Base-by-base conservation (phyloP, 1,140 invertebrate species). In the Steinernema feltiae region DNA sequence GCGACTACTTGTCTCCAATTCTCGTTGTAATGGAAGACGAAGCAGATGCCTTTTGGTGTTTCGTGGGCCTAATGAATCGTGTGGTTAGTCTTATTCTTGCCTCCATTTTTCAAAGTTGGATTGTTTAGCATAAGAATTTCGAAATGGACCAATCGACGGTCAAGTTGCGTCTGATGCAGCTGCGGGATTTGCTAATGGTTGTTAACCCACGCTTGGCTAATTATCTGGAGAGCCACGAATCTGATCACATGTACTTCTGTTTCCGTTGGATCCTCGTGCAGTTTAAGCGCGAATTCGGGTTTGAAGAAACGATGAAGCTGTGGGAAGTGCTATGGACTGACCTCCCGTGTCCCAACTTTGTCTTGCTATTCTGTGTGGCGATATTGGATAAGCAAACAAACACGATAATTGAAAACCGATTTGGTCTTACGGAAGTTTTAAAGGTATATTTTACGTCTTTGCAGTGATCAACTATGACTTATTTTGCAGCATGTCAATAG, bases 1-100 rank as follows among this genome's bases (percentile, higher is more conserved):
- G 93, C 84, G 97, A 99, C 88, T 89, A 99, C 63, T 88, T 98
- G 32, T 93, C 94, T 21, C 96, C 96, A 0, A 92, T 99, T 80
- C 88, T 98, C 32, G 91, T 92, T 84, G 90, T 98, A 17, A 91
- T 96, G 89, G 90, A 93, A 75, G 92, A 94, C 87, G 95, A 98
- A 89, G 91, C 94, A 1, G 94, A 98, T 87, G 91, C 94, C 0
- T 99, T 99, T 90, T 99, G 97, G 97, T 97, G 94, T 87, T 99
- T 99, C 88, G 94, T 94, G 71, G 94, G 94, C n/a, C 94, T 98
- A 78, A 98, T 99, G 94, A 91, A 98, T 74, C 91, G 91, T 63
- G 85, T 87, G 32, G 35, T 35, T n/a, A n/a, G 31, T 24, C 7
- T 41, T 35, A 27, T 2, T 63, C 7, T 21, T 15, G 53, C 53